Conservation (phyloP, 2,797 vertebrate species). For the Myotis vivesi region DNA sequence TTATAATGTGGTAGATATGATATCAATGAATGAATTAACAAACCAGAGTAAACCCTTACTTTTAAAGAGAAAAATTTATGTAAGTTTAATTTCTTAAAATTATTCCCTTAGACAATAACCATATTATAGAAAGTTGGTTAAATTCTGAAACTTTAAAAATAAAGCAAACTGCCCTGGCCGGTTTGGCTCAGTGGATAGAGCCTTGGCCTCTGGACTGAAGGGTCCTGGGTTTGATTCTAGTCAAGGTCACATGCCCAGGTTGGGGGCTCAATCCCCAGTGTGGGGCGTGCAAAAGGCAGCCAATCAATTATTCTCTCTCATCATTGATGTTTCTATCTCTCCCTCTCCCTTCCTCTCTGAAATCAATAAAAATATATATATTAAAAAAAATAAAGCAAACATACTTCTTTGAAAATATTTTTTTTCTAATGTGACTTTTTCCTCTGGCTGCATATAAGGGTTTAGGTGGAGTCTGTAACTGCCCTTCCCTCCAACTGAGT, state of each 20-base stretch:
- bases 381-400: not conserved
- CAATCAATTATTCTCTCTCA: too few relatives aligned
- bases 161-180: not conserved
- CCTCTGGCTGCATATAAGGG: not conserved
- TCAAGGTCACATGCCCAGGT: too few relatives aligned
- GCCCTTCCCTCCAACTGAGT: not conserved
- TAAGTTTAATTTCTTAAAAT: slow-evolving; percentile 36
- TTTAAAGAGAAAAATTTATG: not conserved
- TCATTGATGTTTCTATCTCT: too few relatives aligned
- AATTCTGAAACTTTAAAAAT: slow-evolving; percentile 25
- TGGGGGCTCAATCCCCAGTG: too few relatives aligned
- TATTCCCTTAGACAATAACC: not conserved
- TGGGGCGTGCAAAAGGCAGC: too few relatives aligned
- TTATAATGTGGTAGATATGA: not conserved
- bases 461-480: not conserved
- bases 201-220: too few relatives aligned
- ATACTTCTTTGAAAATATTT: not conserved
- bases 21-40: not conserved
- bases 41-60: not conserved
- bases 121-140: not conserved
- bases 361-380: too few relatives aligned
- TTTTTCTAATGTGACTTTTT: not conserved
- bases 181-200: too few relatives aligned
- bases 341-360: too few relatives aligned
- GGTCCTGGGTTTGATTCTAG: too few relatives aligned